phyloP scores from a whole-genome alignment of 2,113 vertebrate species.

The Ptyas mucosa region DNA sequence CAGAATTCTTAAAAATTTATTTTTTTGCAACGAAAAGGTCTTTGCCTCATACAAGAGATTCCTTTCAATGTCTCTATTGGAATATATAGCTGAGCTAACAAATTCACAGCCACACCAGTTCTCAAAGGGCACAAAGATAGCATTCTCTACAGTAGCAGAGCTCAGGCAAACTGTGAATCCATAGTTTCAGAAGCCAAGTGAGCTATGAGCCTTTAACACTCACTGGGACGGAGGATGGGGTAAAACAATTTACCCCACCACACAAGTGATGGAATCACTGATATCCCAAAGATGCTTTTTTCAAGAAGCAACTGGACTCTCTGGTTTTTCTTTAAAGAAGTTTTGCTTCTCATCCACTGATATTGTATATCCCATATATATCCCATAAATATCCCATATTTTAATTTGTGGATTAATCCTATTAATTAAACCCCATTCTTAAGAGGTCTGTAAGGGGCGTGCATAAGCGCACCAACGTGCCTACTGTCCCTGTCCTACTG shows the following conservation, averaged over 20 bases:
- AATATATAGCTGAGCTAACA: slow-evolving; percentile 9
- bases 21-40: not conserved
- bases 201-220: not conserved
- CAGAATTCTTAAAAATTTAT: not conserved
- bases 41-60: not conserved
- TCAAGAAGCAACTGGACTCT: no score
- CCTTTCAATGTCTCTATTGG: slow-evolving; percentile 4
- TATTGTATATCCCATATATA: not conserved
- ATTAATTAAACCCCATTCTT: no score
- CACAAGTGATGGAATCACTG: not conserved
- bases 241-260: not conserved
- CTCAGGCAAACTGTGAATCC: not conserved
- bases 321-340: no score
- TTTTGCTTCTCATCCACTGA: not conserved
- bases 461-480: no score
- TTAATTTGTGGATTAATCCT: not conserved
- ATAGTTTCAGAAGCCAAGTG: not conserved
- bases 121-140: not conserved
- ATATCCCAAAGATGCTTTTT: not conserved
- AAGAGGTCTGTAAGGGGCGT: no score
- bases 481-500: no score
- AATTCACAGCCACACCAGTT: slow-evolving; percentile 15
- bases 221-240: not conserved
- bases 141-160: not conserved
- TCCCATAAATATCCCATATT: no score